Evolutionary conservation across 2,888 invertebrate genomes (phyloP).

Genomic region (Melieria omissa): DNA sequence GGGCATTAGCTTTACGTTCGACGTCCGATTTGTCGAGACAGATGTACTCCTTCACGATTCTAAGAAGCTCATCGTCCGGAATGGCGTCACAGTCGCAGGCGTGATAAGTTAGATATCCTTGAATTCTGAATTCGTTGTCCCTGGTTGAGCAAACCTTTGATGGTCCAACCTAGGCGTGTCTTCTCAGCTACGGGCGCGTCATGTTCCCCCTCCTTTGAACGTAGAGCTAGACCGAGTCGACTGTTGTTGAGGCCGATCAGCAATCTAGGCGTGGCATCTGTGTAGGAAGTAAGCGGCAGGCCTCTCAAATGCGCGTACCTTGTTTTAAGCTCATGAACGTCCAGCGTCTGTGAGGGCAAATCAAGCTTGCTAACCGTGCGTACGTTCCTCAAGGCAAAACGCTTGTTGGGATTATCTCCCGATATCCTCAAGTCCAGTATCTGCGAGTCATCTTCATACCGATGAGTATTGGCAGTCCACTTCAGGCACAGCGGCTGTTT

Average conservation of each 20-base stretch:
- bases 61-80: slow-evolving; percentile 16
- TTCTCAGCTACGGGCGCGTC: no score
- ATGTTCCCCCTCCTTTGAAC: no score
- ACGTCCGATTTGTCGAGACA: slow-evolving; percentile 18
- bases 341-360: no score
- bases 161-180: no score
- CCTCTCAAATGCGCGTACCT: slow-evolving; percentile 26
- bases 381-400: slow-evolving; percentile 18
- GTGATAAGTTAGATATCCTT: no score
- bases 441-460: slow-evolving; percentile 37
- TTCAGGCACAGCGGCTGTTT: slow-evolving; percentile 33
- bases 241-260: slow-evolving; percentile 41
- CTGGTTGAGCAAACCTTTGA: no score
- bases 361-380: slow-evolving; percentile 17
- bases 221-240: no score
- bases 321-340: not conserved
- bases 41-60: slow-evolving; percentile 11
- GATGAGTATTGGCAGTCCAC: slow-evolving; percentile 38
- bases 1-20: slow-evolving; percentile 2
- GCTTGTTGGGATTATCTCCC: slow-evolving; percentile 16
- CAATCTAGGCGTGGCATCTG: slow-evolving; percentile 31
- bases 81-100: slow-evolving; percentile 17
- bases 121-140: no score
- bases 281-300: slow-evolving; percentile 29
- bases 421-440: slow-evolving; percentile 30